A percentile compares a stretch with the other conserved stretches of the same genome.
phyloP scores from a whole-genome alignment of 2,888 invertebrate species.

The Chironomus riparius region DNA sequence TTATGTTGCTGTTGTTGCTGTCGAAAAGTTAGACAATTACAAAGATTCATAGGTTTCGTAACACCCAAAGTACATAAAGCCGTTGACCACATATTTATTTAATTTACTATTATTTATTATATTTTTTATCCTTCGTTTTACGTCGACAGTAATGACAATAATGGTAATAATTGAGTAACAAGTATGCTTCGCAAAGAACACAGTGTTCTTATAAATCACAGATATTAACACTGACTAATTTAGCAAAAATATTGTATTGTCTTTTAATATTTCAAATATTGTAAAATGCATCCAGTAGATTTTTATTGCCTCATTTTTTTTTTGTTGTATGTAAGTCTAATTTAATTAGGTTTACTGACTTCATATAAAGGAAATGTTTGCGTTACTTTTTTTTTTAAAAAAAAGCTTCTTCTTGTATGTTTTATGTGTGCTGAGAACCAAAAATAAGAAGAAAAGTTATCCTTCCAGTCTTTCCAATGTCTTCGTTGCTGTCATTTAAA shows the following conservation, averaged over 20 bases:
- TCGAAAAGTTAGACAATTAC: conserved; percentile 43
- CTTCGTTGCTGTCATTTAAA: background rate
- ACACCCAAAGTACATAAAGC: conserved; percentile 44
- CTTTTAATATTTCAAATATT: background rate
- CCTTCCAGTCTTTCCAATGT: background rate
- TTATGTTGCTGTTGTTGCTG: conserved; percentile 34
- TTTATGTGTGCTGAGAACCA: background rate
- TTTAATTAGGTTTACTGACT: background rate
- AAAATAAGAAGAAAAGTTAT: background rate
- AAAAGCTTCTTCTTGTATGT: background rate
- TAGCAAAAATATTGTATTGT: conserved; percentile 26
- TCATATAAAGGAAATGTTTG: background rate
- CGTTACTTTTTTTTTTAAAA: background rate
- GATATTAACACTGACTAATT: conserved; percentile 5
- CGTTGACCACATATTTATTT: conserved; percentile 41
- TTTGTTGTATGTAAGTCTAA: background rate
- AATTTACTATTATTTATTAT: no score
- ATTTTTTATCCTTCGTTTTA: no score
- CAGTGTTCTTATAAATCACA: background rate
- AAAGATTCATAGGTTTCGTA: conserved; percentile 40
- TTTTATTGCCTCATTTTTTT: background rate
- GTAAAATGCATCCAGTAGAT: background rate
- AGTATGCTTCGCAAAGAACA: background rate
- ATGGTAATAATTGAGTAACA: no score
- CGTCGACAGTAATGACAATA: no score